Base-by-base conservation (phyloP, 2,888 invertebrate genomes). In the Eristalis intricaria region DNA sequence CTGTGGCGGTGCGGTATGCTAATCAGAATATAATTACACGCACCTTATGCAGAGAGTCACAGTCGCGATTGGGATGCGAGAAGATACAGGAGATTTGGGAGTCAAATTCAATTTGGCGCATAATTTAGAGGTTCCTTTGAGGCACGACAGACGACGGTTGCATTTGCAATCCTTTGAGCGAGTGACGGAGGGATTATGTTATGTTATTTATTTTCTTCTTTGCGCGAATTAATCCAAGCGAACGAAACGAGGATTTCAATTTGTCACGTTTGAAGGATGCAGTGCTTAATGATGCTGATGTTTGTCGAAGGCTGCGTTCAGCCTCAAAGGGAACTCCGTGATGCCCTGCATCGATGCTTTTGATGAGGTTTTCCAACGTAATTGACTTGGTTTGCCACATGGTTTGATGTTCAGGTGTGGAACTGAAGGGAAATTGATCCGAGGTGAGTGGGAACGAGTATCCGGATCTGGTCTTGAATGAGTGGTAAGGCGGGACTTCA, bases 91-190 rank as follows among this genome's bases (percentile, higher is more conserved):
- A 64, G 75, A 84, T 76, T 80, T 69, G 71, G 63, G 71, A 80
- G 68, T 87, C 87, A 84, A 40, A 79, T 84, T 63, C 84, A 87
- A 87, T 87, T 87, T 84, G 79, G 71, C 87, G 87, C 87, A 87
- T 87, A 87, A 87, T 87, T 87, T 87, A 87, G 83, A 84, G 76
- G 71, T 84, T 76, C 63, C 76, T 84, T 87, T 87, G 87, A 87
- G 35, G 83, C 56, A 40, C 32, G 22, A 5, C 19, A 61, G 35
- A 58, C 38, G 66, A 69, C 61, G 50, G 50, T 61, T 66, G 60
- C 29, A 65, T 76, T 71, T 22, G 35, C 63, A 70, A 70, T 75
- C 22, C 50, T 15, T 63, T 77, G 60, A 23, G 60, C 26, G 60
- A 23, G 7, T 50, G 43, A 50, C 43, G 43, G n/a, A 4, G 43